These are phyloP conservation scores for Caerostris darwini DNA, from an alignment of 1,140 invertebrate genomes.

Conservation along the genomic window DNA sequence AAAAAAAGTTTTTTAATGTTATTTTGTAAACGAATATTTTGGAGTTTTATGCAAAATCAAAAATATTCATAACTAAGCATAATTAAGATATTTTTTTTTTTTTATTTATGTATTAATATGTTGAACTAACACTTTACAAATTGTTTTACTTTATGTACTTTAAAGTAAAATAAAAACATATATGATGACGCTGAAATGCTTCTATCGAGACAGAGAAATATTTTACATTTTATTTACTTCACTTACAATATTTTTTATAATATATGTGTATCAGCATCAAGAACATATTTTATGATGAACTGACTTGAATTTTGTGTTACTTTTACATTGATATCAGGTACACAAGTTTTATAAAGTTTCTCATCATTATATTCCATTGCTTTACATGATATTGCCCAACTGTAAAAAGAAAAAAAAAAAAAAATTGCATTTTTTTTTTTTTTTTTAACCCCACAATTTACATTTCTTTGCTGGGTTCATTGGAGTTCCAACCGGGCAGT, in stretches of 20 bases:
- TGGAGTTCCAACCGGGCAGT: conserved; percentile 89
- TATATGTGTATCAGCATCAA: conserved; percentile 9
- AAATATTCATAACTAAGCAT: too few species aligned
- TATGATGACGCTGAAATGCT: too few species aligned
- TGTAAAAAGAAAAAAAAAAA: neutral
- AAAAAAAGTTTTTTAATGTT: too few species aligned
- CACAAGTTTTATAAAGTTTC: conserved; percentile 25
- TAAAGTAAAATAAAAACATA: too few species aligned
- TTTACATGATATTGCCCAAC: neutral
- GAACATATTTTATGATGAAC: conserved; percentile 12
- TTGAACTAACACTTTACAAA: too few species aligned
- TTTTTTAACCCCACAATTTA: conserved; percentile 89
- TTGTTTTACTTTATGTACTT: too few species aligned
- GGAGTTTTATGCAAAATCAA: too few species aligned
- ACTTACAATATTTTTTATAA: neutral
- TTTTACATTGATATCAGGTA: conserved; percentile 52
- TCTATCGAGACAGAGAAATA: neutral
- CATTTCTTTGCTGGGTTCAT: conserved; percentile 96
- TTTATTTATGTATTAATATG: too few species aligned
- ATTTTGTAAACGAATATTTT: too few species aligned
- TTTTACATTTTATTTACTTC: conserved; percentile 40
- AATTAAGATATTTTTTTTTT: too few species aligned
- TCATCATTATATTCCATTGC: neutral
- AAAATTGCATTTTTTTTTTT: neutral
- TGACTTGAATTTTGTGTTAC: conserved; percentile 37